These are phyloP conservation scores for Ligdia adustata DNA, from an alignment of 2,888 invertebrate genomes.

Conservation along the genomic window DNA sequence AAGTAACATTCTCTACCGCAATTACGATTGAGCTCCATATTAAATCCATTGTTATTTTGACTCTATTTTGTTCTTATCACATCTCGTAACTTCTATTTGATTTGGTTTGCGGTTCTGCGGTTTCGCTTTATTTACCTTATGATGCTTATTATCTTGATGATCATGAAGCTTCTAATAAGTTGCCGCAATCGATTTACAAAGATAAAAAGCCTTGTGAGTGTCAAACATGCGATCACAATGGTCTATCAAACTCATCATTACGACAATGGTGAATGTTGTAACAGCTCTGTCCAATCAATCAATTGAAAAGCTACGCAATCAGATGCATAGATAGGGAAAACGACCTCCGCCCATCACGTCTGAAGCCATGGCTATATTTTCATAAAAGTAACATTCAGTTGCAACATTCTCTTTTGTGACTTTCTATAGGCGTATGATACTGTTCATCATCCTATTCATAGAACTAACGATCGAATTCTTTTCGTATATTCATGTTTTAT, in stretches of 20 bases:
- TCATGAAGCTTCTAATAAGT: slow-evolving; percentile 8
- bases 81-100: slow-evolving; percentile 30
- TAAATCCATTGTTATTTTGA: slow-evolving; percentile 29
- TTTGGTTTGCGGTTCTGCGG: slow-evolving; percentile 26
- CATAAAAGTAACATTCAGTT: slow-evolving; percentile 36
- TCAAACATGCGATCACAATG: slow-evolving; percentile 35
- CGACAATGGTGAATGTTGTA: slow-evolving; percentile 38
- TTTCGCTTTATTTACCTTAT: slow-evolving; percentile 12
- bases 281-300: slow-evolving; percentile 44
- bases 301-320: slow-evolving; percentile 36
- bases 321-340: slow-evolving; percentile 37
- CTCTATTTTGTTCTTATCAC: slow-evolving; percentile 14
- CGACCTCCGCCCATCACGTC: slow-evolving; percentile 38
- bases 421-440: slow-evolving; percentile 32
- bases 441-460: slow-evolving; percentile 27
- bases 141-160: slow-evolving; percentile 9
- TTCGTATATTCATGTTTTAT: slow-evolving; percentile 23
- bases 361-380: slow-evolving; percentile 32
- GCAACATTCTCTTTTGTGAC: slow-evolving; percentile 29
- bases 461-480: slow-evolving; percentile 17
- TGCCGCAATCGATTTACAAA: slow-evolving; percentile 27
- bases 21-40: slow-evolving; percentile 25
- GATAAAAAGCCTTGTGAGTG: slow-evolving; percentile 34
- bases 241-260: slow-evolving; percentile 32
- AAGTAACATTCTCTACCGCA: slow-evolving; percentile 19